A percentile compares a stretch with the other conserved stretches of the same genome.
phyloP scores from a whole-genome alignment of 2,888 invertebrate species.

The Parochlus steinenii region DNA sequence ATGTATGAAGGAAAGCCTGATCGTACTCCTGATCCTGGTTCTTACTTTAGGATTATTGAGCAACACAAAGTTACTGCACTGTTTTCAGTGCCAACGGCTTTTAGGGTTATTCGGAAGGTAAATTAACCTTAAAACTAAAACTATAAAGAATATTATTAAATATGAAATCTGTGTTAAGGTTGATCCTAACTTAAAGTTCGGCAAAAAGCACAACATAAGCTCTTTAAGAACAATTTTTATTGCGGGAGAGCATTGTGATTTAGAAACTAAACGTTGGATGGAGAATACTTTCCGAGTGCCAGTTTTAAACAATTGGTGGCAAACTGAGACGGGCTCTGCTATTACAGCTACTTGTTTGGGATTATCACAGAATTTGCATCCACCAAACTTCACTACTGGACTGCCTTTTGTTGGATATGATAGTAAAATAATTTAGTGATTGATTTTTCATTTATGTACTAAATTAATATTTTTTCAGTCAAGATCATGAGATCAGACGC shows the following conservation, averaged over 20 bases:
- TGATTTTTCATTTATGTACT: conserved; percentile 1
- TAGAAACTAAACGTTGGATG: conserved; percentile 71
- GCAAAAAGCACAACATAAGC: conserved; percentile 51
- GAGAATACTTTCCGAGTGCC: conserved; percentile 53
- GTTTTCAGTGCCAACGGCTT: conserved; percentile 82
- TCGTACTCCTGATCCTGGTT: conserved; percentile 81
- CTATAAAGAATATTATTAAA: too few relatives aligned
- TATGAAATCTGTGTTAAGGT: too few relatives aligned
- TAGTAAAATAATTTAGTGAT: conserved; percentile 33
- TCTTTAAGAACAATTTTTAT: conserved; percentile 59
- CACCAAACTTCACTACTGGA: conserved; percentile 65
- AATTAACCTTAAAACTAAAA: too few relatives aligned
- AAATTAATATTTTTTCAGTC: conserved; percentile 32
- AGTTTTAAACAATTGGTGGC: conserved; percentile 91
- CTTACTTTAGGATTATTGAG: conserved; percentile 82
- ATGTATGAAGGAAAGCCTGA: conserved; percentile 91
- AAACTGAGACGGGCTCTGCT: conserved; percentile 86
- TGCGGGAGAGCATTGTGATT: conserved; percentile 87
- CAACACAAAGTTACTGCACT: conserved; percentile 72
- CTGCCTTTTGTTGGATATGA: conserved; percentile 80
- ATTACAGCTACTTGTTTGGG: conserved; percentile 75
- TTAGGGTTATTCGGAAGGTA: conserved; percentile 59
- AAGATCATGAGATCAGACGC: conserved; percentile 51
- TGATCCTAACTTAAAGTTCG: conserved; percentile 54
- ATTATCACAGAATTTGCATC: conserved; percentile 48